Evolutionary conservation across 2,113 vertebrate genomes (phyloP).

Genomic region (Myotis yumanensis): DNA sequence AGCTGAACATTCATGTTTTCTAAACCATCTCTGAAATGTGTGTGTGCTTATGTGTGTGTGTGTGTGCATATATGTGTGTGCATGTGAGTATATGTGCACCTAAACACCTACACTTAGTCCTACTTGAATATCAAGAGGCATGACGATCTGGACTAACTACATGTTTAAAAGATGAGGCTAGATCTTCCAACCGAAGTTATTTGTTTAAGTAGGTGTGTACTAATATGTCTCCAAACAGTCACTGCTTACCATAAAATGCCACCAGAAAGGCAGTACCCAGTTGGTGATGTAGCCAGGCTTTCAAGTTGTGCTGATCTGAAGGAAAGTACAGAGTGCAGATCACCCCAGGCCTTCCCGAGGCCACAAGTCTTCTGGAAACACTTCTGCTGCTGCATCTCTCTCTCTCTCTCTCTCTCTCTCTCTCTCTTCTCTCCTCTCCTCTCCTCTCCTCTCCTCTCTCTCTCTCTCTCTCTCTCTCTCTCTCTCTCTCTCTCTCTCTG

Average conservation of each 20-base stretch:
- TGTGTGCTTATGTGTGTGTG: neutral
- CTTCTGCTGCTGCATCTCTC: neutral
- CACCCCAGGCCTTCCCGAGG: neutral
- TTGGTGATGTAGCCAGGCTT: neutral
- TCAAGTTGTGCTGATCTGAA: neutral
- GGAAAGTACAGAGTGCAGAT: neutral
- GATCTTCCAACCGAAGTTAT: neutral
- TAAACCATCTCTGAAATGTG: slow-evolving; percentile 75
- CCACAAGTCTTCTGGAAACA: slow-evolving; percentile 4
- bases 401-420: neutral
- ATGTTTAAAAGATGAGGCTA: neutral
- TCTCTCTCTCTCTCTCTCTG: neutral
- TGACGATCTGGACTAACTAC: neutral
- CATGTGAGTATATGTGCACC: neutral
- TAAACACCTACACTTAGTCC: neutral
- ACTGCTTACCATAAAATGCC: neutral
- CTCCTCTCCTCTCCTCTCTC: too few relatives aligned
- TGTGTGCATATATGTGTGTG: neutral
- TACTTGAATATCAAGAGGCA: neutral
- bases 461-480: neutral
- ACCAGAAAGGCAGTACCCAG: neutral
- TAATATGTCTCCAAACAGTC: neutral
- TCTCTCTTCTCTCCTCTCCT: too few relatives aligned
- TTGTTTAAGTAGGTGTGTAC: neutral
- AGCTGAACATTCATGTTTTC: slow-evolving; percentile 78